phyloP scores from a whole-genome alignment of 2,888 invertebrate genomes.

The Melangyna quadrimaculata region DNA sequence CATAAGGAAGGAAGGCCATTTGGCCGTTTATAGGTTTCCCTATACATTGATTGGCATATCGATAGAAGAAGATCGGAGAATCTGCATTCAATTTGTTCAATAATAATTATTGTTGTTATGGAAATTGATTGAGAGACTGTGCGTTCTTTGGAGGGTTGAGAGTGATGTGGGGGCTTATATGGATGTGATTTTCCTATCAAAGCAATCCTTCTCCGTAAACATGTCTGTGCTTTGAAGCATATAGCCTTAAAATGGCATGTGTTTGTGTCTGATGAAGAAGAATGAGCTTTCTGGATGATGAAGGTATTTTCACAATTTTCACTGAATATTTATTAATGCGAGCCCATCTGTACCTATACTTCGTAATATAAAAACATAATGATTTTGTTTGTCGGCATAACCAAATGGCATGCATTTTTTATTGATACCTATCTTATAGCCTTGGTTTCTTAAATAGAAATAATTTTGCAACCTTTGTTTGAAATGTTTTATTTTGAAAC shows the following conservation, averaged over 20 bases:
- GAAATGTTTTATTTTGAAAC: background rate
- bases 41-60: constrained; percentile 28
- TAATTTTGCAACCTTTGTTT: too few species aligned
- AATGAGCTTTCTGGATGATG: background rate
- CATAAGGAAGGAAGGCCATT: constrained; percentile 10
- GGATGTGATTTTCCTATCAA: constrained; percentile 1
- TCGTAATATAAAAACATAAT: background rate
- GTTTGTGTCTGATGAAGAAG: background rate
- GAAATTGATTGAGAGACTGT: constrained; percentile 41
- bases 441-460: background rate
- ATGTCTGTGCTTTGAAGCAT: constrained; percentile 2
- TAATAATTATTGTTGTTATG: constrained; percentile 53
- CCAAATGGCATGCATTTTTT: background rate
- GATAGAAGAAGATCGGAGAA: constrained; percentile 9
- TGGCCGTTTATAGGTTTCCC: constrained; percentile 30
- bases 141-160: background rate
- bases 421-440: background rate
- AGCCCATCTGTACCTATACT: background rate
- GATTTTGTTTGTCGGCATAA: background rate
- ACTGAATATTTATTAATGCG: constrained; percentile 8
- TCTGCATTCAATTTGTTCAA: constrained; percentile 59
- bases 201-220: background rate
- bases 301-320: constrained; percentile 1
- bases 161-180: background rate
- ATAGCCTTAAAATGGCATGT: constrained; percentile 2